phyloP scores from a whole-genome alignment of 2,797 vertebrate species.

The Alauda arvensis region DNA sequence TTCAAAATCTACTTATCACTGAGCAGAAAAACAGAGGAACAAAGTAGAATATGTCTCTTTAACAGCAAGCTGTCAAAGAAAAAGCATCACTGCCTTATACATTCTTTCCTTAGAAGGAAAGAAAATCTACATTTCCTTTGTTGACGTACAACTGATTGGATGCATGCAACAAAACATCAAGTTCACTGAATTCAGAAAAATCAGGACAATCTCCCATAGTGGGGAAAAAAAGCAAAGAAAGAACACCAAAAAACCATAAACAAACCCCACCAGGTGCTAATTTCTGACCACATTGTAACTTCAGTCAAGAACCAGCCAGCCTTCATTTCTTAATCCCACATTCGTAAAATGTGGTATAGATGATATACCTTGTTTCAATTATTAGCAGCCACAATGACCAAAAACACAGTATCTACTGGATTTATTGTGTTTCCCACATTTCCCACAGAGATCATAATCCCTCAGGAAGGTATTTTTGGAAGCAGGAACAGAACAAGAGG shows the following conservation, averaged over 20 bases:
- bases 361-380: neutral
- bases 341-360: neutral
- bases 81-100: neutral
- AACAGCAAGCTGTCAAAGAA: neutral
- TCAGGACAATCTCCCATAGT: neutral
- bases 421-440: neutral
- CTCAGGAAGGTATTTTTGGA: neutral
- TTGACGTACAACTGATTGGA: neutral
- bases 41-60: neutral
- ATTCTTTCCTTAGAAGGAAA: constrained; percentile 16
- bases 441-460: neutral
- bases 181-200: neutral
- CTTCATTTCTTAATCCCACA: neutral
- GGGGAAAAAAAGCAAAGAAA: neutral
- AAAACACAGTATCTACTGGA: neutral
- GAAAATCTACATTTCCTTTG: neutral
- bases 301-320: neutral
- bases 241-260: neutral
- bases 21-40: neutral
- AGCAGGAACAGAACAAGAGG: neutral
- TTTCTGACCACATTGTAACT: neutral
- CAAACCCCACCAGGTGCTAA: neutral
- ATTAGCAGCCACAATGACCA: neutral
- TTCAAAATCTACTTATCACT: neutral
- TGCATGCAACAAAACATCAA: neutral